Evolutionary conservation across 92 coral and sea anemone species (phyloP), one percentile per base, ranked within the genome.

Genomic region (Umimayanthus kanabou): DNA sequence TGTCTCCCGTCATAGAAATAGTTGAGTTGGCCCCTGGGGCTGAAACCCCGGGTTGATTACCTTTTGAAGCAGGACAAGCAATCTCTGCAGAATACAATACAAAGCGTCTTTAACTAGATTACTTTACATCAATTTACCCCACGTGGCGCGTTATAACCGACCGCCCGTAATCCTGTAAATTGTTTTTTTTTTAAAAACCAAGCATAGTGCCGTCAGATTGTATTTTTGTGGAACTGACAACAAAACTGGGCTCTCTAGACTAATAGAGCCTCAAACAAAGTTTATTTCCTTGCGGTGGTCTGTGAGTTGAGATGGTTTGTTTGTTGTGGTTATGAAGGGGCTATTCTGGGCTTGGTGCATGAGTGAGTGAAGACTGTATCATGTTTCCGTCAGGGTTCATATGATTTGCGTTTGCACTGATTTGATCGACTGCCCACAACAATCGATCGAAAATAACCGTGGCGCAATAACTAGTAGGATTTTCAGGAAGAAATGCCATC

Each of bases 151-250:
- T 83, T 50, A n/a, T 70, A 10, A 30, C 66, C 47, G 78, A 70
- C 87, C 78, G 76, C 87, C 65, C 43, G 77, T 39, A 83, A 83
- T 83, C 78, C 64, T 83, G 39, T 83, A 83, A 83, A 40, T 45
- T 18, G 87, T 70, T 71, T 49, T 65, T n/a, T n/a, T n/a, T n/a
- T n/a, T n/a, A n/a, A n/a, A 53, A 39, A 81, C 37, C 76, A 81
- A 81, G 50, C 33, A 20, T 25, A 45, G 57, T 49, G 76, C 67
- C 78, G 39, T 43, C n/a, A 29, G n/a, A 26, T 22, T 71, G 71
- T 61, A 58, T 81, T 83, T 70, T 65, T 13, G 39, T 30, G 78
- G 20, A 26, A 25, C 77, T 70, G 78, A 83, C 87, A 83, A 69
- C 42, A 83, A 83, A 45, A 83, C 20, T 4, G 43, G 37, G 13